Evolutionary conservation across 2,888 invertebrate species (phyloP), one percentile per base, ranked within the genome.

Genomic region (Thera britannica): DNA sequence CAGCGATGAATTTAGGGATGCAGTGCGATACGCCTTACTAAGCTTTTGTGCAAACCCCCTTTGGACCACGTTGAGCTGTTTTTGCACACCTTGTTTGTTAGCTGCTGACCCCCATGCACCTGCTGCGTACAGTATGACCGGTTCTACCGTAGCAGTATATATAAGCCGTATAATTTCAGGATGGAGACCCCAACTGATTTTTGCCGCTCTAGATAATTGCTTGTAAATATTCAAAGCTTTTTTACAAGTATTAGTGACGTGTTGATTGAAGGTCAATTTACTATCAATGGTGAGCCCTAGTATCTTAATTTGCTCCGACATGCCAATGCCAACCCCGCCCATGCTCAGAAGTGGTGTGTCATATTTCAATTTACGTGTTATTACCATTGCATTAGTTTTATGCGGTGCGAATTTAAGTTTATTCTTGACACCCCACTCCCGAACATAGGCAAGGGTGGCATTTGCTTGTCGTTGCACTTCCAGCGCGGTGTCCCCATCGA

Each of bases 81-180:
- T 54, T 54, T 35, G 34, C 1, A 8, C 9, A 3, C 35, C 8
- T 2, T 35, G 11, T 9, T 54, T 54, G 0, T 35, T 35, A 35
- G 58, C 23, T 34, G 70, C 67, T 35, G 23, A 11, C 3, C 35
- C 54, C 54, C 54, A 54, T 2, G 35, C 54, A 2, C 54, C 35
- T 0, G 54, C 54, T 1, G 54, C 54, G 9, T 54, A 54, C 54
- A 54, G 1, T 2, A 54, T 9, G 8, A 35, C 9, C 2, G 54
- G 54, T 54, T 54, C 54, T 7, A 54, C 35, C 2, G 35, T 9
- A 0, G 54, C 54, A 9, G 54, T 54, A 23, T 63, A 60, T 65
- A 59, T 61, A 58, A 55, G 61, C 58, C 62, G 67, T 64, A 67
- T 68, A 64, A 67, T 63, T 6, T 54, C 67, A 67, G 71, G 68